Evolutionary conservation across 2,888 invertebrate species (phyloP).

Genomic region (Chymomyza fuscimana): DNA sequence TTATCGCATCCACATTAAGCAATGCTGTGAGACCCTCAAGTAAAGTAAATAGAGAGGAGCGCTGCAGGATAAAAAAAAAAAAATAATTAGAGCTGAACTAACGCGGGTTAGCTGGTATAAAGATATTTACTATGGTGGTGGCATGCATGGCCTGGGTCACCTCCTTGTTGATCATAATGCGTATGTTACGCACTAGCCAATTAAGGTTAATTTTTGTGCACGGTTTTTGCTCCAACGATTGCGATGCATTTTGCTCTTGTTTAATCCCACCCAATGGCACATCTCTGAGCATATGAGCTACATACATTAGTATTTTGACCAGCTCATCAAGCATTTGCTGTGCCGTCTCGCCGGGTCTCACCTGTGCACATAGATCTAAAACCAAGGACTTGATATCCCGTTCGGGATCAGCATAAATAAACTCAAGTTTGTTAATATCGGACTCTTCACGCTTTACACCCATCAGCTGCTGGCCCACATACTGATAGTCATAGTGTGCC

Average conservation of each 20-base stretch:
- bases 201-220: slow-evolving; percentile 83
- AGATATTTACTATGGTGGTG: slow-evolving; percentile 85
- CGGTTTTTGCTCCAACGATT: slow-evolving; percentile 61
- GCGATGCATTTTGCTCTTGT: slow-evolving; percentile 36
- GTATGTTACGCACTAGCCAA: slow-evolving; percentile 88
- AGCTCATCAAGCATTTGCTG: slow-evolving; percentile 87
- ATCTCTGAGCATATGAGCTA: slow-evolving; percentile 85
- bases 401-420: slow-evolving; percentile 84
- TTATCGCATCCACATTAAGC: slow-evolving; percentile 83
- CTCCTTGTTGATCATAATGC: slow-evolving; percentile 89
- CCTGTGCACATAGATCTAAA: slow-evolving; percentile 88
- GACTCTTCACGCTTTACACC: slow-evolving; percentile 50
- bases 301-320: slow-evolving; percentile 85
- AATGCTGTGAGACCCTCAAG: slow-evolving; percentile 87
- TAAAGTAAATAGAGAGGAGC: slow-evolving; percentile 90
- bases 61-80: slow-evolving; percentile 80
- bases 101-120: background rate
- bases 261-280: slow-evolving; percentile 76
- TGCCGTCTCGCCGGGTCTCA: slow-evolving; percentile 84
- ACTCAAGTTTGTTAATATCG: slow-evolving; percentile 78
- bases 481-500: slow-evolving; percentile 83
- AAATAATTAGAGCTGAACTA: background rate
- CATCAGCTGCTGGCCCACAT: slow-evolving; percentile 82
- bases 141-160: slow-evolving; percentile 86
- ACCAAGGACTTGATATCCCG: slow-evolving; percentile 84